These are phyloP conservation scores for Anarrhichthys ocellatus DNA, from an alignment of 2,113 vertebrate species.

Conservation along the genomic window DNA sequence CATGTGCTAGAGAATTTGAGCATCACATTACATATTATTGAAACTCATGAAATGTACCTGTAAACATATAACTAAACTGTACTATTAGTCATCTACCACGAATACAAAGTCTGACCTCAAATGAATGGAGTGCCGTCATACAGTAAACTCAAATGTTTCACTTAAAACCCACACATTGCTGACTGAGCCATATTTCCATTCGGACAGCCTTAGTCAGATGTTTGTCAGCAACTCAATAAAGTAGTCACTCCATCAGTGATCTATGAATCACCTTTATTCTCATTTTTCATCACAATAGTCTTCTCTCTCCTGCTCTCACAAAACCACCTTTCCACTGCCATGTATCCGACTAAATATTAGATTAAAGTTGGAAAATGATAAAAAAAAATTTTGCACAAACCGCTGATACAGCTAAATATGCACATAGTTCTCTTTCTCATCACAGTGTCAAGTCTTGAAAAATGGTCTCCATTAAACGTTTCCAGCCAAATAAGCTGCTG, in stretches of 20 bases:
- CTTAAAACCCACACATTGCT: neutral
- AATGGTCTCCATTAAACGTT: constrained; percentile 24
- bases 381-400: neutral
- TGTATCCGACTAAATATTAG: neutral
- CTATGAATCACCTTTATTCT: constrained; percentile 24
- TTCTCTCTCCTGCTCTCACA: neutral
- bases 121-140: neutral
- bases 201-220: constrained; percentile 4
- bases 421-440: constrained; percentile 15
- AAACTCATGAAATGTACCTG: neutral
- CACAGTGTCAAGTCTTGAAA: constrained; percentile 16
- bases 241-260: constrained; percentile 11
- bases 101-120: neutral
- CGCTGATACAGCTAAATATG: neutral
- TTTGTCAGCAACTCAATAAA: constrained; percentile 25
- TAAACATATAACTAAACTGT: neutral
- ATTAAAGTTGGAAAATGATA: neutral
- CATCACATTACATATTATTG: neutral
- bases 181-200: constrained; percentile 21
- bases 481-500: constrained; percentile 15
- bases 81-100: neutral
- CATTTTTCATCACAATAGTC: neutral
- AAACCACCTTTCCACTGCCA: neutral
- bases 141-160: neutral
- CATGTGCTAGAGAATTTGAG: neutral